These are phyloP conservation scores for Eupelmus urozonus DNA, from an alignment of 2,888 invertebrate genomes.

Conservation along the genomic window DNA sequence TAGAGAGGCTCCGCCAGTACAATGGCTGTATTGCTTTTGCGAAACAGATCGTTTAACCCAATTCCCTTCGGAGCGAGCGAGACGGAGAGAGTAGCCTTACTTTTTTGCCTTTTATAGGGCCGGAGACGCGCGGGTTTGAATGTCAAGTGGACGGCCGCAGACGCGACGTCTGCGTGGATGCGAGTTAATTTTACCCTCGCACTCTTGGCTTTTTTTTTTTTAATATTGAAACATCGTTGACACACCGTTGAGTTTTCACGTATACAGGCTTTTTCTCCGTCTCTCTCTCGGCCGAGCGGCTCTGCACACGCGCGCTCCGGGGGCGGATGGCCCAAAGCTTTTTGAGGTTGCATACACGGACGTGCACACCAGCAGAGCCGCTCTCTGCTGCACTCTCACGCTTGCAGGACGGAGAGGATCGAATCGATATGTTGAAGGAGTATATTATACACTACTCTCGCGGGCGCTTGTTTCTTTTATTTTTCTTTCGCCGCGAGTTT, in stretches of 20 bases:
- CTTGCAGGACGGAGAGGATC: constrained; percentile 44
- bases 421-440: constrained; percentile 63
- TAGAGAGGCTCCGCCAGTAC: neutral
- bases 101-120: constrained; percentile 21
- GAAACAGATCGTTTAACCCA: constrained; percentile 65
- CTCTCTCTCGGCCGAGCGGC: neutral
- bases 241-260: too few species aligned
- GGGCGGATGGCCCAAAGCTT: constrained; percentile 23
- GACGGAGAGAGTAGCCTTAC: neutral
- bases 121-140: neutral
- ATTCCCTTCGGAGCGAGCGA: constrained; percentile 55
- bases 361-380: neutral
- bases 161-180: too few species aligned
- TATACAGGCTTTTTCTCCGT: too few species aligned
- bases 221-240: too few species aligned
- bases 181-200: too few species aligned
- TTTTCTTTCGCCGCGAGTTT: constrained; percentile 16
- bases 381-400: neutral
- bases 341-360: constrained; percentile 51
- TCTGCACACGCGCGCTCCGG: constrained; percentile 19
- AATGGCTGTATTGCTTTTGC: constrained; percentile 48
- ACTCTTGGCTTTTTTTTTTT: too few species aligned
- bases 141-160: neutral
- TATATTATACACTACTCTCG: constrained; percentile 1
- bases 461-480: neutral